Conservation (phyloP, 2,888 invertebrate genomes). For the Hipparchia sbordonii region DNA sequence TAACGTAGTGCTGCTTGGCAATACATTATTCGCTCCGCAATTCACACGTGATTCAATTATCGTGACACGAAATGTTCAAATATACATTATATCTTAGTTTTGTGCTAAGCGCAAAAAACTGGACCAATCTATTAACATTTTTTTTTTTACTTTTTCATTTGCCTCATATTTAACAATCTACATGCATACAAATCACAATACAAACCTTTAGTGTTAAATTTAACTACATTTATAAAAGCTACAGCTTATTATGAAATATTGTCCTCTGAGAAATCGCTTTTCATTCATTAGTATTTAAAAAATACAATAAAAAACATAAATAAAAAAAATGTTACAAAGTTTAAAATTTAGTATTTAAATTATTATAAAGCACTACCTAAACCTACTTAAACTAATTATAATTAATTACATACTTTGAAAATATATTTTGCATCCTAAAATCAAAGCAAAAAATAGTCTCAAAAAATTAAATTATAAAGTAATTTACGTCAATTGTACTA, state of each 20-base stretch:
- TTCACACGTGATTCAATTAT: no score
- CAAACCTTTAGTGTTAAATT: conserved; percentile 22
- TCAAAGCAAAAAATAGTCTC: background rate
- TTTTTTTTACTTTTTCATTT: conserved; percentile 22
- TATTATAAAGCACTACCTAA: no score
- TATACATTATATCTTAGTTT: background rate
- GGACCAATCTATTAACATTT: background rate
- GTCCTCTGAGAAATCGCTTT: conserved; percentile 40
- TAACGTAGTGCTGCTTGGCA: no score
- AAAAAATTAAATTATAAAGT: background rate
- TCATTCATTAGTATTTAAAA: background rate
- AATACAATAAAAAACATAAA: background rate
- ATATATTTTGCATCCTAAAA: background rate
- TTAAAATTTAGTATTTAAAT: no score
- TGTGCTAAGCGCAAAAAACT: background rate
- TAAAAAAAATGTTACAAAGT: no score
- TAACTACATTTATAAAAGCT: conserved; percentile 46
- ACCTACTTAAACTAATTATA: no score
- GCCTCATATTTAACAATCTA: conserved; percentile 20
- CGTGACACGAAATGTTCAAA: no score
- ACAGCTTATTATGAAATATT: conserved; percentile 46
- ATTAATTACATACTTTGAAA: background rate
- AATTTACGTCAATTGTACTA: background rate
- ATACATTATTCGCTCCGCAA: no score
- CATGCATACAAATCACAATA: conserved; percentile 24